Percentiles rank a stretch among this genome's conserved stretches.
Conservation (phyloP, 2,888 invertebrate species). For the Agrochola lychnidis region DNA sequence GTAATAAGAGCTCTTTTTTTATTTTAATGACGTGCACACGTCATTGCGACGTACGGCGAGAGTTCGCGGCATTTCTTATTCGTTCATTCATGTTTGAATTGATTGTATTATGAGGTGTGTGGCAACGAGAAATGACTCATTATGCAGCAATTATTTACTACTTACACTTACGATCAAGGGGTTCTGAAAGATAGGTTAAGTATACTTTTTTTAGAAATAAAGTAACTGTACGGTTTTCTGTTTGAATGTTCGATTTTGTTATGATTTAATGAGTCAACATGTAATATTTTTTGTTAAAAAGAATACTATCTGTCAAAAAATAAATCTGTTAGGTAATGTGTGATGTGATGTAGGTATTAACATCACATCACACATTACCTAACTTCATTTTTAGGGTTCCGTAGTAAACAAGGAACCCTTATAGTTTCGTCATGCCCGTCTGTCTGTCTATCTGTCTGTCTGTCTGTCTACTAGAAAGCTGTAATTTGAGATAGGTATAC, state of each 20-base stretch:
- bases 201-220: slow-evolving; percentile 14
- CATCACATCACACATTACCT: slow-evolving; percentile 5
- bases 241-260: neutral
- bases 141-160: slow-evolving; percentile 22
- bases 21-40: slow-evolving; percentile 27
- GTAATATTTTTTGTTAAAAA: neutral
- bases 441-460: too few species aligned
- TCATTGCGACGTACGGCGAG: slow-evolving; percentile 26
- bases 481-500: too few species aligned
- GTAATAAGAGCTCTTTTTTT: slow-evolving; percentile 35
- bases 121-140: slow-evolving; percentile 34
- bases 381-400: too few species aligned
- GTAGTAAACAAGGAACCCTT: too few species aligned
- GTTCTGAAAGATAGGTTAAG: neutral
- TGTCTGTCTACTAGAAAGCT: too few species aligned
- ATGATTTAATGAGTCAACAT: neutral
- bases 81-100: slow-evolving; percentile 46
- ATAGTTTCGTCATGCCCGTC: too few species aligned
- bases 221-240: neutral
- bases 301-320: too few species aligned
- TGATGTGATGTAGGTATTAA: too few species aligned
- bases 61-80: slow-evolving; percentile 29
- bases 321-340: too few species aligned
- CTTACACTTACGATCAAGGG: slow-evolving; percentile 5
- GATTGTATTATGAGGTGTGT: neutral